Evolutionary conservation across 2,888 invertebrate genomes (phyloP).

Genomic region (Agrochola lychnidis): DNA sequence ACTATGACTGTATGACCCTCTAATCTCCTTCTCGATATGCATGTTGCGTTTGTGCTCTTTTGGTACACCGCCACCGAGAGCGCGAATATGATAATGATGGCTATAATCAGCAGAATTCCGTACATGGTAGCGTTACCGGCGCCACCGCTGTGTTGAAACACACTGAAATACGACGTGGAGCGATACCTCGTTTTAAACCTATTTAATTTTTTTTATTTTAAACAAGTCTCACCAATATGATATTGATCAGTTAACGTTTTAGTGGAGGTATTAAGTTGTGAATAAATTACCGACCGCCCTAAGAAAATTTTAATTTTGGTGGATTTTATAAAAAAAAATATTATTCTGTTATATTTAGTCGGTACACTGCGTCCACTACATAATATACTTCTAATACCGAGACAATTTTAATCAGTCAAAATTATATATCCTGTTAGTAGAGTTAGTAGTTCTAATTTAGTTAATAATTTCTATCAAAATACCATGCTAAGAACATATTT

Average conservation of each 20-base stretch:
- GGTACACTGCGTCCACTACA: neutral
- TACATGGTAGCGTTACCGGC: constrained; percentile 34
- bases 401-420: neutral
- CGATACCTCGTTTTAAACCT: neutral
- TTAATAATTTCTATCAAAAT: neutral
- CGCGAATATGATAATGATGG: constrained; percentile 40
- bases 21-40: constrained; percentile 57
- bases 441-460: neutral
- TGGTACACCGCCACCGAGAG: constrained; percentile 49
- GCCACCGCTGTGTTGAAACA: neutral
- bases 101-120: constrained; percentile 33
- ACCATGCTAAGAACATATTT: neutral
- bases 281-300: neutral
- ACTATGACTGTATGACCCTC: constrained; percentile 69
- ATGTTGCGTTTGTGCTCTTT: constrained; percentile 68
- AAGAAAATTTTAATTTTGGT: neutral
- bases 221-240: neutral
- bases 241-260: neutral
- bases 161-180: constrained; percentile 14
- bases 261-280: neutral
- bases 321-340: neutral
- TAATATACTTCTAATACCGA: neutral
- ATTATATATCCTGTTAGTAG: neutral
- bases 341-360: neutral
- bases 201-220: neutral